phyloP scores from a whole-genome alignment of 1,140 invertebrate species.

The Drosophila trapezifrons region DNA sequence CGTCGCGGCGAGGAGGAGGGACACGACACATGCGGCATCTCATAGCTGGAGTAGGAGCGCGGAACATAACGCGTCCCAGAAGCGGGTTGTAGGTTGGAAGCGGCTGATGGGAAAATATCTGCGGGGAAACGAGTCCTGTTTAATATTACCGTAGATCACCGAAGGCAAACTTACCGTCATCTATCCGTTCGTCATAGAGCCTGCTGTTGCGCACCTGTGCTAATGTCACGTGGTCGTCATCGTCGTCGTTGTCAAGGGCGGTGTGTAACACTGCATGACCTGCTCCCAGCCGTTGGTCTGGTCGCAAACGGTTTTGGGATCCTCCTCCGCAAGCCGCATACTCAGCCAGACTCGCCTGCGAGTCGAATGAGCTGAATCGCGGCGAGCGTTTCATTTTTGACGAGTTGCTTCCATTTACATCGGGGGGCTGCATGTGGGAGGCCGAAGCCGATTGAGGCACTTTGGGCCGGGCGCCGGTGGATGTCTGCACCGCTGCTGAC shows the following conservation, averaged over 20 bases:
- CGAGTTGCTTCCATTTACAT: constrained; percentile 60
- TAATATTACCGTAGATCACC: not conserved
- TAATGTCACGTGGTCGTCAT: constrained; percentile 61
- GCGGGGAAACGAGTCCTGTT: not conserved
- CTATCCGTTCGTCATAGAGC: constrained; percentile 63
- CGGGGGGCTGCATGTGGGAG: constrained; percentile 64
- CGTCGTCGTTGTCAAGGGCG: constrained; percentile 51
- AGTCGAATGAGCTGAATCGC: constrained; percentile 83
- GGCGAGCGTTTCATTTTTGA: constrained; percentile 83
- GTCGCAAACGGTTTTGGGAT: constrained; percentile 38
- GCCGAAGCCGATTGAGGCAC: constrained; percentile 78
- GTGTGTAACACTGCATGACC: constrained; percentile 36
- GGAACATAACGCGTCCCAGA: constrained; percentile 69
- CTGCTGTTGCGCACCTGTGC: constrained; percentile 67
- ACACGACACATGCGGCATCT: constrained; percentile 64
- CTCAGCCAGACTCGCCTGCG: constrained; percentile 83
- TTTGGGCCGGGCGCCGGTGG: constrained; percentile 80
- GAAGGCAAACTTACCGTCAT: constrained; percentile 51
- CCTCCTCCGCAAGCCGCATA: constrained; percentile 61
- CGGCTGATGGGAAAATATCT: constrained; percentile 69
- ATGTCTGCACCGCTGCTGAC: constrained; percentile 57
- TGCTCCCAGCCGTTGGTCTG: constrained; percentile 40
- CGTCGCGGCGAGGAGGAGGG: constrained; percentile 64
- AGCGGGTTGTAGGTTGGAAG: constrained; percentile 50
- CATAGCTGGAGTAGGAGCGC: constrained; percentile 82